Conservation (phyloP, 2,113 vertebrate genomes). For the Pygoscelis adeliae region DNA sequence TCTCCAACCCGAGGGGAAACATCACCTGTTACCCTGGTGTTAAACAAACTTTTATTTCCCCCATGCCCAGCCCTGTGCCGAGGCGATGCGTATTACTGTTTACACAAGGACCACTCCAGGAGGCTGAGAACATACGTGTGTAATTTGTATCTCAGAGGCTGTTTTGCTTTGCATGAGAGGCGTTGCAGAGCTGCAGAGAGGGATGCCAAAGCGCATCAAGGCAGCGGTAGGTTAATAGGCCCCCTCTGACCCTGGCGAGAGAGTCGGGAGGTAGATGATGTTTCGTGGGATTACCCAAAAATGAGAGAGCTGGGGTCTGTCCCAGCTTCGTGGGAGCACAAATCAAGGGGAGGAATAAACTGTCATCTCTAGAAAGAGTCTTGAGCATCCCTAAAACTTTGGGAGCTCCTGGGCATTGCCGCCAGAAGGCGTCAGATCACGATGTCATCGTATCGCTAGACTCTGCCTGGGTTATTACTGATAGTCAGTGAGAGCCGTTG, state of each 20-base stretch:
- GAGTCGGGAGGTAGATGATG: not conserved
- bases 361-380: not conserved
- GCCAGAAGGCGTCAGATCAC: not conserved
- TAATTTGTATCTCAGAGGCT: not conserved
- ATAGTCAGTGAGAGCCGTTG: not conserved
- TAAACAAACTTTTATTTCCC: not conserved
- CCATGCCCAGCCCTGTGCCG: rapidly evolving
- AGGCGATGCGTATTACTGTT: rapidly evolving
- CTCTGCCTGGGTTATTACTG: not conserved
- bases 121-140: not conserved
- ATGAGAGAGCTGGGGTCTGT: rapidly evolving
- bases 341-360: not conserved
- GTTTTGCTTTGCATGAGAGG: not conserved
- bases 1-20: not conserved
- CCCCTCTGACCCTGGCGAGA: too few species aligned
- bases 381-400: not conserved
- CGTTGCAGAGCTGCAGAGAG: not conserved
- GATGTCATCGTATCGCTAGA: rapidly evolving
- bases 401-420: not conserved
- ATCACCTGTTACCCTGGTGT: not conserved
- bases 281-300: not conserved
- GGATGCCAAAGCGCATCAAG: not conserved
- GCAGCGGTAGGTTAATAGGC: not conserved
- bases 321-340: not conserved
- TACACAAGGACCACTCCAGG: not conserved